Base-by-base conservation (phyloP, 2,888 invertebrate genomes). In the Steinernema hermaphroditum region DNA sequence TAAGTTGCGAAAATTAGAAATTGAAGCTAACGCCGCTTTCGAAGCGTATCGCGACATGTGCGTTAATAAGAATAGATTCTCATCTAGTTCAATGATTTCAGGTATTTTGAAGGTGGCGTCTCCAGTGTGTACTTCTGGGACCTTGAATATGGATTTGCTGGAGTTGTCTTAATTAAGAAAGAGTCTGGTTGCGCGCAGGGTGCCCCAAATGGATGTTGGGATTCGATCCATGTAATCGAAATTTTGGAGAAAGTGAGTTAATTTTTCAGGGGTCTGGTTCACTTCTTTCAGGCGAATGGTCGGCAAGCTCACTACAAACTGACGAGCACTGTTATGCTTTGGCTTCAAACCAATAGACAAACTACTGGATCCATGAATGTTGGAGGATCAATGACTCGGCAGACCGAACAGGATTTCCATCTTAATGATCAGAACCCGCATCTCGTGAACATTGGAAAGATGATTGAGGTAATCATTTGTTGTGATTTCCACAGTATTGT, bases 61-160 rank as follows among this genome's bases (percentile, higher is more conserved):
- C 49, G 78, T 76, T 69, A 44, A 49, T n/a, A 27, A 29, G 14
- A n/a, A 14, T 54, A 1, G 57, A n/a, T 46, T 27, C 32, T n/a
- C n/a, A n/a, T n/a, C n/a, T n/a, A n/a, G n/a, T n/a, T n/a, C n/a
- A n/a, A n/a, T n/a, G n/a, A n/a, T 69, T 68, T 68, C 22, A 89
- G 88, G 92, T 99, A 98, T 88, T 98, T 95, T 88, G 98, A 98
- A 89, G 98, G 98, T 72, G 98, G 98, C 0, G 96, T 98, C 0
- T 97, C 97, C 22, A 97, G 97, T 6, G 98, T 97, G 2, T 99
- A 99, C 89, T 90, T 99, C 78, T 99, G 98, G 98, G 98, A 99
- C 86, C 90, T 98, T 88, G 97, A 98, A 87, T 87, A 88, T 79
- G 97, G 97, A 2, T 99, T 98, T 90, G 97, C 91, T 90, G 94